Percentiles rank a stretch among this genome's conserved stretches.
Conservation (phyloP, 2,113 vertebrate genomes). For the Cryptotis parvus region DNA sequence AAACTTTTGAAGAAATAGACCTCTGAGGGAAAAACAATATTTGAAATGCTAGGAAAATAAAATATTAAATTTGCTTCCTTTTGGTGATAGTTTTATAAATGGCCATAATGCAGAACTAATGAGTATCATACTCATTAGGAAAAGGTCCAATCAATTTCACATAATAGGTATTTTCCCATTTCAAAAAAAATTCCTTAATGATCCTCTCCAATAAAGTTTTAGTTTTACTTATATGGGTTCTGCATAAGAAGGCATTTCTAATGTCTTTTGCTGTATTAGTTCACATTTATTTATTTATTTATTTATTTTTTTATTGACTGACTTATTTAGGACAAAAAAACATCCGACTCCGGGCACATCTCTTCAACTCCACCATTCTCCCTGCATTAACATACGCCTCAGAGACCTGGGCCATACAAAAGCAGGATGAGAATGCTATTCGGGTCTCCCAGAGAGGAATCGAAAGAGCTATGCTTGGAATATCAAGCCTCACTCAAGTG, state of each 20-base stretch:
- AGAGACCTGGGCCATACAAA: no score
- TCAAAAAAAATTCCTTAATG: background rate
- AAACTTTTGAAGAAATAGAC: background rate
- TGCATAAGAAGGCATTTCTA: background rate
- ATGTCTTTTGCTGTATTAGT: background rate
- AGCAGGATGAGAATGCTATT: no score
- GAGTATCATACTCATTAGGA: background rate
- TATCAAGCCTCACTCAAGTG: no score
- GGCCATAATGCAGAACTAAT: background rate
- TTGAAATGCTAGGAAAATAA: background rate
- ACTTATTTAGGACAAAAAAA: no score
- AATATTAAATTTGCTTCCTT: background rate
- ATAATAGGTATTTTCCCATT: background rate
- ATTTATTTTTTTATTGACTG: no score
- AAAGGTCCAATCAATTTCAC: background rate
- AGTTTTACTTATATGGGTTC: background rate
- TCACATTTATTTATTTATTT: no score
- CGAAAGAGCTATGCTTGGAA: no score
- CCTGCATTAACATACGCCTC: no score
- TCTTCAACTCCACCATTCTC: no score
- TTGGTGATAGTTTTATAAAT: background rate
- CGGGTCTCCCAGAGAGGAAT: no score
- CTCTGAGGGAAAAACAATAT: slow-evolving; percentile 2
- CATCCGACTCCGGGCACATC: no score
- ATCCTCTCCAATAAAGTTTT: background rate